Evolutionary conservation across 2,888 invertebrate genomes (phyloP).

Genomic region (Xestia rhomboidea): DNA sequence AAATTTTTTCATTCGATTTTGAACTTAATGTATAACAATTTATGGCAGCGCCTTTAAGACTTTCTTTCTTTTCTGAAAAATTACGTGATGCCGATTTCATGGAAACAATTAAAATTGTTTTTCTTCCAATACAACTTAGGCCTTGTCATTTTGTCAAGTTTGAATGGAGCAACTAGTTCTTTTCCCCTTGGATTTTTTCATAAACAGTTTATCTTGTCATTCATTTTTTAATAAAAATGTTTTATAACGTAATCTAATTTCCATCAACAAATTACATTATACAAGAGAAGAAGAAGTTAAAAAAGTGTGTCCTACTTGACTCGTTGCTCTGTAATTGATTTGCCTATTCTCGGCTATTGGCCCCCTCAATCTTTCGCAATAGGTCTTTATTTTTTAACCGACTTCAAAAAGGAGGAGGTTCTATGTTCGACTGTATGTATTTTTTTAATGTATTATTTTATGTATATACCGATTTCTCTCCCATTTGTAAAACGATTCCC

Average conservation of each 20-base stretch:
- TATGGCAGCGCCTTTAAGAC: too few species aligned
- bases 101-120: not conserved
- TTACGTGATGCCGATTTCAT: not conserved
- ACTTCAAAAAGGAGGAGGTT: too few species aligned
- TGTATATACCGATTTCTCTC: too few species aligned
- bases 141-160: slow-evolving; percentile 26
- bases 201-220: slow-evolving; percentile 22
- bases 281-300: too few species aligned
- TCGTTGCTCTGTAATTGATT: not conserved
- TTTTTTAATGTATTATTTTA: too few species aligned
- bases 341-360: not conserved
- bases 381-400: too few species aligned
- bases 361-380: not conserved
- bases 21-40: too few species aligned
- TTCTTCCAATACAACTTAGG: not conserved
- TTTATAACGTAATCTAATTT: not conserved
- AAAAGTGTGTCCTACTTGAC: not conserved
- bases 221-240: not conserved
- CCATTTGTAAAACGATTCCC: too few species aligned
- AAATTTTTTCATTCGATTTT: too few species aligned
- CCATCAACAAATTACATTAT: not conserved
- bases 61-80: not conserved
- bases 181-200: slow-evolving; percentile 28
- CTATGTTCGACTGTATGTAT: too few species aligned
- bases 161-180: not conserved